Conservation (phyloP, 2,797 vertebrate species). For the Sibirionetta formosa region DNA sequence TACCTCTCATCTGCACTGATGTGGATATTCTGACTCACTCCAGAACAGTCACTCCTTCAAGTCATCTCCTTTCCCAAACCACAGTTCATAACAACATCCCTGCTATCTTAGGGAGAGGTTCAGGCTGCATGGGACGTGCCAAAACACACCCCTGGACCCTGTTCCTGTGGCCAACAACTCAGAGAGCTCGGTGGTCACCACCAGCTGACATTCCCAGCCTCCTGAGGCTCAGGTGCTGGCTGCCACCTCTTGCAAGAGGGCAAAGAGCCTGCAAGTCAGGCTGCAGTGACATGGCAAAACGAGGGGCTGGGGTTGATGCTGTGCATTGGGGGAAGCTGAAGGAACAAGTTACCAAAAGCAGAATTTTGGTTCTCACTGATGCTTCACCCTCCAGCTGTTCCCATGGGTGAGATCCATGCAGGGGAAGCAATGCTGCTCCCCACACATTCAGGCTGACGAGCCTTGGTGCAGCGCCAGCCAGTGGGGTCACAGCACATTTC, state of each 20-base stretch:
- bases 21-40: conserved; percentile 5
- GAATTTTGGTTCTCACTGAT: background rate
- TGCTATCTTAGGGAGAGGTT: background rate
- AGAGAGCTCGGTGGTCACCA: background rate
- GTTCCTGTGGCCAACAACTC: background rate
- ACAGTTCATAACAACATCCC: background rate
- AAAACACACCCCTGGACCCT: background rate
- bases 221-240: background rate
- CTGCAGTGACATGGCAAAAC: accelerated
- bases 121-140: background rate
- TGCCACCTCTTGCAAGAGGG: background rate
- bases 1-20: background rate
- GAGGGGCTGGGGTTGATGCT: background rate
- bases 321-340: background rate
- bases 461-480: background rate
- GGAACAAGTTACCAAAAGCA: background rate
- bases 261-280: background rate
- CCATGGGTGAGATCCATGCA: accelerated
- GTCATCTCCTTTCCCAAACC: background rate
- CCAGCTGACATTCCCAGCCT: background rate
- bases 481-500: background rate
- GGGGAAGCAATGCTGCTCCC: background rate
- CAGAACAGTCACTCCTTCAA: background rate
- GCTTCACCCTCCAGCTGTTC: background rate
- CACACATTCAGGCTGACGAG: accelerated